These are phyloP conservation scores for Benthosema pterotum DNA, from an alignment of 2,797 vertebrate species.

Conservation along the genomic window DNA sequence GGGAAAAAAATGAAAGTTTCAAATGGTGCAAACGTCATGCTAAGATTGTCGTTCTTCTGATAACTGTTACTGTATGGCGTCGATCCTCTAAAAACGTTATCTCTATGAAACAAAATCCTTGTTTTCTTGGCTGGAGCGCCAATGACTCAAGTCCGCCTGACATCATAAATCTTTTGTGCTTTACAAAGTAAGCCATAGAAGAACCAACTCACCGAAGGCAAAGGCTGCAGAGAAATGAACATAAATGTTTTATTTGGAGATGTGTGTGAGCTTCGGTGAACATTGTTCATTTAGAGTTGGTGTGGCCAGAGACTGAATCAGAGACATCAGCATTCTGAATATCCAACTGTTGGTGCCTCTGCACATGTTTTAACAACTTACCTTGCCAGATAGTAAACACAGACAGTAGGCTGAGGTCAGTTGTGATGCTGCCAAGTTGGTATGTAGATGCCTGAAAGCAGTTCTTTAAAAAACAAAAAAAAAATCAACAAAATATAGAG, in stretches of 20 bases:
- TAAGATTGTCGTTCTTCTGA: conserved; percentile 70
- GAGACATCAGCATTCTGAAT: conserved; percentile 42
- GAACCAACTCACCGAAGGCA: conserved; percentile 57
- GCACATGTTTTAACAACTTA: conserved; percentile 12
- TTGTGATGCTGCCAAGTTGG: conserved; percentile 33
- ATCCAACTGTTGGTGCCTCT: conserved; percentile 48
- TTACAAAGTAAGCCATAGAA: conserved; percentile 79
- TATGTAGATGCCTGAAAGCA: neutral
- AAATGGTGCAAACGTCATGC: conserved; percentile 76
- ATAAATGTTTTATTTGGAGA: conserved; percentile 8
- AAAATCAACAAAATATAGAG: conserved; percentile 39
- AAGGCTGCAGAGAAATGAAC: conserved; percentile 13
- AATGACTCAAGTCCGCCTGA: conserved; percentile 52
- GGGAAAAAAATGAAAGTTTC: conserved; percentile 56
- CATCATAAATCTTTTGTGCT: conserved; percentile 72
- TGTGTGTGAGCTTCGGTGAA: conserved; percentile 27
- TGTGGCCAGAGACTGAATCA: conserved; percentile 22
- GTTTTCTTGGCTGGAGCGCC: conserved; percentile 50
- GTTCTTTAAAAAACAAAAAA: conserved; percentile 5
- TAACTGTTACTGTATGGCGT: conserved; percentile 55
- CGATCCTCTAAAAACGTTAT: conserved; percentile 51
- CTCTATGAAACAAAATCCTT: conserved; percentile 46
- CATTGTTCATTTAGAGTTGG: neutral
- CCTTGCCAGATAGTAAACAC: conserved; percentile 23
- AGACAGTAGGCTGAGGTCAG: conserved; percentile 35